These are phyloP conservation scores for Chlorops oryzae DNA, from an alignment of 1,140 invertebrate species.

Conservation along the genomic window DNA sequence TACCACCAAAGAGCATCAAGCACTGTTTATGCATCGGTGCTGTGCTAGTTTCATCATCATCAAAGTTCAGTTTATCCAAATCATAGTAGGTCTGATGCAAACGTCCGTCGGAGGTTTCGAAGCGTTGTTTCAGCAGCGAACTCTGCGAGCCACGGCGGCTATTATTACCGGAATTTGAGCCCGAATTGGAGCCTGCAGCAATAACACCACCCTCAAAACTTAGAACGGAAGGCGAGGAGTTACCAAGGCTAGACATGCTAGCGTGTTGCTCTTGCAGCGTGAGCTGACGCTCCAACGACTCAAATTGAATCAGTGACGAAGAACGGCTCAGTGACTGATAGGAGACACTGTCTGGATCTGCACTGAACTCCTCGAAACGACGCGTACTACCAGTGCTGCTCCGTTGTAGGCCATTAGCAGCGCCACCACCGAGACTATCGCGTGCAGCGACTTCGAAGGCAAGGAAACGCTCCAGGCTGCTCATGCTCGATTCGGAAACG, in stretches of 20 bases:
- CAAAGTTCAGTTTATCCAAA: constrained; percentile 40
- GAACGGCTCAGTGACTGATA: constrained; percentile 58
- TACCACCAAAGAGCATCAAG: constrained; percentile 5
- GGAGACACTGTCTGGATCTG: constrained; percentile 52
- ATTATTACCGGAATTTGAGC: constrained; percentile 30
- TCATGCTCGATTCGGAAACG: constrained; percentile 15
- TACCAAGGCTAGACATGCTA: constrained; percentile 32
- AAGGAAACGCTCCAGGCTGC: constrained; percentile 32
- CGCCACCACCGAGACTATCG: constrained; percentile 23
- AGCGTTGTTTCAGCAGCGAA: constrained; percentile 31
- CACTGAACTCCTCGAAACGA: constrained; percentile 47
- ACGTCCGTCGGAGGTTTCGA: constrained; percentile 35
- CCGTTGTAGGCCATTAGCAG: constrained; percentile 25
- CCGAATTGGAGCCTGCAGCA: constrained; percentile 30
- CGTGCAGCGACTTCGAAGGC: constrained; percentile 22
- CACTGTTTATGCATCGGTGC: too few species aligned
- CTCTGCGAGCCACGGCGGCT: constrained; percentile 28
- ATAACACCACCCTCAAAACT: constrained; percentile 44
- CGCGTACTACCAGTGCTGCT: constrained; percentile 30
- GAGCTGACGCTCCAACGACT: constrained; percentile 54
- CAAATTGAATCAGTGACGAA: constrained; percentile 73
- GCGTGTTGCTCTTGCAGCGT: constrained; percentile 36
- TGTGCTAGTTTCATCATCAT: constrained; percentile 15
- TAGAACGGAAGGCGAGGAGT: constrained; percentile 48
- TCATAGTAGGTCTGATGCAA: constrained; percentile 44